phyloP scores from a whole-genome alignment of 2,888 invertebrate species.

The Drosophila hamatofila region DNA sequence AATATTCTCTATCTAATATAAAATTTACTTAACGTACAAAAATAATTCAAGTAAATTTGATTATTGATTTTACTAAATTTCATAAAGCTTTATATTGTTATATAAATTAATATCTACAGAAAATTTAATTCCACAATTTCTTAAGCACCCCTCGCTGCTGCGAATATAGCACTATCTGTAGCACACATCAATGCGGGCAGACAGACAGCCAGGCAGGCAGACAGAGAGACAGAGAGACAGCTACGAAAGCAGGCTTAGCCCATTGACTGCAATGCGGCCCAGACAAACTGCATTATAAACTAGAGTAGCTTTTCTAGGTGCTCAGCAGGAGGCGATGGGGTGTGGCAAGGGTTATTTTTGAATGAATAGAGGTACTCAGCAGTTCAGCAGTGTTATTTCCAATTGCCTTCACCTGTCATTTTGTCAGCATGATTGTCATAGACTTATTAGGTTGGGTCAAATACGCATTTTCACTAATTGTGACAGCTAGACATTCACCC shows the following conservation, averaged over 20 bases:
- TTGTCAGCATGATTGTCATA: constrained; percentile 17
- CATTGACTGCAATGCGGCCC: constrained; percentile 59
- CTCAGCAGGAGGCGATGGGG: neutral
- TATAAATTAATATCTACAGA: neutral
- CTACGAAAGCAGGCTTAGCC: constrained; percentile 39
- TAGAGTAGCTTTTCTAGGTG: constrained; percentile 5
- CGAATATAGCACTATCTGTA: constrained; percentile 30
- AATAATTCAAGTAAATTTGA: neutral
- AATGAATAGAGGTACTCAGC: constrained; percentile 32
- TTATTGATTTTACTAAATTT: neutral
- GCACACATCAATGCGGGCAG: constrained; percentile 64
- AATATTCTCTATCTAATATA: no score
- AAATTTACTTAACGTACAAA: no score
- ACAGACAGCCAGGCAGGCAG: constrained; percentile 25
- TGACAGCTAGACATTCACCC: constrained; percentile 22
- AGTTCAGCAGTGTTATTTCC: constrained; percentile 33
- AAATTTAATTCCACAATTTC: neutral
- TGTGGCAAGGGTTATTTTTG: constrained; percentile 7
- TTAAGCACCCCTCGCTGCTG: constrained; percentile 24
- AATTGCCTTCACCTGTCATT: constrained; percentile 37
- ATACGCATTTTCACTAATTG: constrained; percentile 48
- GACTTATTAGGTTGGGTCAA: constrained; percentile 31
- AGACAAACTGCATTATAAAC: constrained; percentile 47
- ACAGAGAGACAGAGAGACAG: constrained; percentile 11
- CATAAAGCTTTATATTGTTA: neutral